Percentiles rank a stretch among this genome's conserved stretches.
Evolutionary conservation across 2,113 vertebrate genomes (phyloP).

Genomic region (Drymodes brunneopygia): DNA sequence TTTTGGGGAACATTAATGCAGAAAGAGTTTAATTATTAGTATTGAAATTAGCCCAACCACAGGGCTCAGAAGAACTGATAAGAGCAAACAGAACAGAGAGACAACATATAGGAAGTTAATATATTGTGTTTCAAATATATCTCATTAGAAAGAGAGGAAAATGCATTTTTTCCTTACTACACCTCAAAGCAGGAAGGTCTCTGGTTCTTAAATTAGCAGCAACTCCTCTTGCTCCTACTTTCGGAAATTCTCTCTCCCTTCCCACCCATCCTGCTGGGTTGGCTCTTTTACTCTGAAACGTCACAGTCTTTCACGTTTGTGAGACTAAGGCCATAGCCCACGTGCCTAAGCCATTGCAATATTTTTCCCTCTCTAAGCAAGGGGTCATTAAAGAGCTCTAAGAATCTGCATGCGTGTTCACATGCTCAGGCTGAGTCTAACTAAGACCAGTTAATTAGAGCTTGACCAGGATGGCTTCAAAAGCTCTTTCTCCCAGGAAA

Average conservation of each 20-base stretch:
- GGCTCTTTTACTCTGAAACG: neutral
- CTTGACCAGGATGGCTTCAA: neutral
- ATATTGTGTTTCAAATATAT: neutral
- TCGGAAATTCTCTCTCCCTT: neutral
- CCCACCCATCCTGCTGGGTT: neutral
- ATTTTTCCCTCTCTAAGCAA: neutral
- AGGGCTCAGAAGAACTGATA: neutral
- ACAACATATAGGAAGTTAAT: neutral
- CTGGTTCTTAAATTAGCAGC: neutral
- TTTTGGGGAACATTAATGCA: neutral
- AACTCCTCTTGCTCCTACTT: neutral
- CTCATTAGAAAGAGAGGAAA: neutral
- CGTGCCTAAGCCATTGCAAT: neutral
- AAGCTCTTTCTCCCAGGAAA: neutral
- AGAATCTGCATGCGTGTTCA: rapidly evolving
- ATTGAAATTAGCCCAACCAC: neutral
- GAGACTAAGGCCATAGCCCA: neutral
- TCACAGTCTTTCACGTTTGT: neutral
- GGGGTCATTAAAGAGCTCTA: neutral
- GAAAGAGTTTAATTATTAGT: conserved; percentile 34
- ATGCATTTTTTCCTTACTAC: neutral
- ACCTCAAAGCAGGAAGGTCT: neutral
- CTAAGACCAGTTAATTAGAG: neutral
- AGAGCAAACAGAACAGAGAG: neutral
- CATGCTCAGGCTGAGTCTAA: neutral